Evolutionary conservation across 35 echinoderm and acorn worm species (phyloP), one percentile per base, ranked within the genome.

Genomic region (Antedon bifida): DNA sequence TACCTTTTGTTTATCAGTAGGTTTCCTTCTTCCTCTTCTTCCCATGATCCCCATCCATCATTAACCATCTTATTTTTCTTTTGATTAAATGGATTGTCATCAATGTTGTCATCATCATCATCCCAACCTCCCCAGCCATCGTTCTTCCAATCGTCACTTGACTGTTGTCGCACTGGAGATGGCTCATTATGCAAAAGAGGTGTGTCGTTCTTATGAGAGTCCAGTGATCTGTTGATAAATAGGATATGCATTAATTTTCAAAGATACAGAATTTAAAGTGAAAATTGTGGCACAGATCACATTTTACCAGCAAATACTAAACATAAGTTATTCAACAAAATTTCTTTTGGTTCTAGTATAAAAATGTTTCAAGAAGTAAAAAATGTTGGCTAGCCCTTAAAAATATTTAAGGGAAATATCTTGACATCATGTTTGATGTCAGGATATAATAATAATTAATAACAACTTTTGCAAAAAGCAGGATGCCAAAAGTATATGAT

Each of bases 151-250:
- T 29, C 36, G 73, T 84, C 85, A 83, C 79, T 86, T n/a, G n/a
- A n/a, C 86, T 11, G 81, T 78, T 8, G 34, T 75, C 89, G 89
- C 74, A 88, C 85, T 36, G 95, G 88, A 32, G 90, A 79, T 29
- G 88, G 86, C 23, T 75, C 83, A 88, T 91, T 83, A 85, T 92
- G 87, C 36, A 99, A 88, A 42, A 99, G 86, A 86, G 95, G 95
- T 7, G 95, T 99, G 78, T 99, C 90, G 88, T 88, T 88, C 81
- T 92, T 82, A 36, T 99, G 87, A 34, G 91, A 88, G 46, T 99
- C 95, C 87, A 99, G 84, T 39, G 79, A 38, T 82, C 95, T 99
- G 38, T 30, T 74, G 13, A 42, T 7, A 32, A 32, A 31, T 13
- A 31, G 4, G 33, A 34, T 33, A 1, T 21, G 17, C 10, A 78